These are phyloP conservation scores for Axea sp. DNA, from an alignment of 2,888 invertebrate genomes.

Conservation along the genomic window DNA sequence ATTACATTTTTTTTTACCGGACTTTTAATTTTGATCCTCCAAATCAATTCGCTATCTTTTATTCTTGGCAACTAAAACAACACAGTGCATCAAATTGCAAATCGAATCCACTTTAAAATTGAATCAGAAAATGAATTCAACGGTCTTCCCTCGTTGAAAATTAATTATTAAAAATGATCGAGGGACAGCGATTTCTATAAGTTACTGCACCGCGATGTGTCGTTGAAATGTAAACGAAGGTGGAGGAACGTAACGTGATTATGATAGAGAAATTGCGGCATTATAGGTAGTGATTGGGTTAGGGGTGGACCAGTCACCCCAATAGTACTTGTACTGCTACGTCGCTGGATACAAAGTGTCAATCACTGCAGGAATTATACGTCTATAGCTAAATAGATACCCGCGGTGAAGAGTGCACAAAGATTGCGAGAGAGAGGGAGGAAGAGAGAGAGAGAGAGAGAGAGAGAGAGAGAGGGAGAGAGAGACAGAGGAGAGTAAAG, in stretches of 20 bases:
- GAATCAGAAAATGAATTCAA: constrained; percentile 7
- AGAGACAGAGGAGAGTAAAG: too few relatives aligned
- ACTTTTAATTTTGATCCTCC: too few relatives aligned
- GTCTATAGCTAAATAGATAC: constrained; percentile 58
- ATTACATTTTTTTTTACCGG: too few relatives aligned
- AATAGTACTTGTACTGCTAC: constrained; percentile 68
- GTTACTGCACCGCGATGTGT: constrained; percentile 32
- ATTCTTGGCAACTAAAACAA: too few relatives aligned
- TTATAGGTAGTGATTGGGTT: constrained; percentile 78
- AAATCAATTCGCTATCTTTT: too few relatives aligned
- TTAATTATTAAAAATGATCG: constrained; percentile 31
- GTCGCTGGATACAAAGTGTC: constrained; percentile 76
- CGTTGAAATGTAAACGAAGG: constrained; percentile 55
- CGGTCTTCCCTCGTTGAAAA: background rate
- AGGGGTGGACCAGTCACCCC: constrained; percentile 70
- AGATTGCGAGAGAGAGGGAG: constrained; percentile 32
- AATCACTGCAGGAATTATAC: constrained; percentile 70
- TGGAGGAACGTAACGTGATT: constrained; percentile 74
- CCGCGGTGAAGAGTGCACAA: constrained; percentile 47
- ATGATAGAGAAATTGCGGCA: constrained; percentile 78
- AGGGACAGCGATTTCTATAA: constrained; percentile 24
- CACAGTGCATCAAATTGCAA: background rate
- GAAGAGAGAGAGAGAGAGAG: too few relatives aligned
- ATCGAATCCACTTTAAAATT: constrained; percentile 4
- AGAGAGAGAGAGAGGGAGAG: constrained; percentile 25